phyloP scores from a whole-genome alignment of 2,113 vertebrate genomes.

The Campylomormyrus tamandua region DNA sequence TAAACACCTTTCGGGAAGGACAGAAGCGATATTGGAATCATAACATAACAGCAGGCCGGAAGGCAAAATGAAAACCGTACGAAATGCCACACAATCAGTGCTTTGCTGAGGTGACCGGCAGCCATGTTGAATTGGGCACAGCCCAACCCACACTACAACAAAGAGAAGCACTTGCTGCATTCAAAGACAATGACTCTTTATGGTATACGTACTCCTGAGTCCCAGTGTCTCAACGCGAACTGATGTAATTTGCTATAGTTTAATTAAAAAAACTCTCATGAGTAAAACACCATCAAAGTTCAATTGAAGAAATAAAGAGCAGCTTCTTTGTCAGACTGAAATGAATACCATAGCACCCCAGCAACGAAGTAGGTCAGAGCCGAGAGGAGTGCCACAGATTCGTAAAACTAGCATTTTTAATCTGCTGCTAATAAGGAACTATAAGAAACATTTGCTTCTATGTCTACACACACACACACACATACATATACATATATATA shows the following conservation, averaged over 20 bases:
- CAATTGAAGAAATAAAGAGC: background rate
- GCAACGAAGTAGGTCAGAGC: background rate
- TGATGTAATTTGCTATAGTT: background rate
- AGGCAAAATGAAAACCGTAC: background rate
- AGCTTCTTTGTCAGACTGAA: background rate
- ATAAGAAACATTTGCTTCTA: background rate
- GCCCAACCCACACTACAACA: background rate
- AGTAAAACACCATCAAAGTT: background rate
- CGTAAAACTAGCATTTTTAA: background rate
- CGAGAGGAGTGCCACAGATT: background rate
- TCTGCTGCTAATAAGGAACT: background rate
- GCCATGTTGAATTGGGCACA: background rate
- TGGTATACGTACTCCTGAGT: background rate
- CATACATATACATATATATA: no score
- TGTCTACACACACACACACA: background rate
- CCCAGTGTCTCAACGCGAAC: background rate
- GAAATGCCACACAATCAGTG: background rate
- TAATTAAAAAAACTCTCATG: background rate
- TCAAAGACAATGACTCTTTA: background rate
- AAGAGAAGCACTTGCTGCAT: background rate
- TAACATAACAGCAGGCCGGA: background rate
- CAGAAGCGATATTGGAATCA: background rate
- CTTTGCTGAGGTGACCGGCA: background rate
- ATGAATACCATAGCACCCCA: background rate
- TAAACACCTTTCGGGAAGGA: constrained; percentile 54